Evolutionary conservation across 2,797 vertebrate genomes (phyloP).

Genomic region (Rhinichthys osculus): DNA sequence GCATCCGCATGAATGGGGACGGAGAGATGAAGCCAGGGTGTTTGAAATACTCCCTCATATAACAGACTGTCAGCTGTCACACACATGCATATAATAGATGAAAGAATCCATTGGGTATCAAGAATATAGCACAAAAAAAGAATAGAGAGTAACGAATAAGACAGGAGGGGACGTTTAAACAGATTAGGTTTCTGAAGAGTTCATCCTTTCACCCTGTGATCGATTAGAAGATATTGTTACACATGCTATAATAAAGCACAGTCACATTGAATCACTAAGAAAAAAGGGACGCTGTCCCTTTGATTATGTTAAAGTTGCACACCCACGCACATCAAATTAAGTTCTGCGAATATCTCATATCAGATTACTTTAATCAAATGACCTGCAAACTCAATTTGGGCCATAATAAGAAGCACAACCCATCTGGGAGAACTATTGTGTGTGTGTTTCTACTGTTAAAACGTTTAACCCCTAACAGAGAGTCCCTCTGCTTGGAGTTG

Average conservation of each 20-base stretch:
- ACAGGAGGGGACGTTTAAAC: constrained; percentile 37
- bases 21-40: constrained; percentile 18
- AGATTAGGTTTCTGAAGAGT: constrained; percentile 45
- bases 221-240: constrained; percentile 29
- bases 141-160: neutral
- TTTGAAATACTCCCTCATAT: constrained; percentile 7
- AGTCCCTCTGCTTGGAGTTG: constrained; percentile 63
- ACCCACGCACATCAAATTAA: constrained; percentile 23
- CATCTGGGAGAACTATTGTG: constrained; percentile 36
- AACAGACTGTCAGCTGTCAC: constrained; percentile 18
- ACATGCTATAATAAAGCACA: constrained; percentile 44
- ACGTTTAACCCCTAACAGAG: constrained; percentile 69
- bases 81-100: constrained; percentile 58
- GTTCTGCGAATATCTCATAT: constrained; percentile 59
- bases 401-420: constrained; percentile 67
- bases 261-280: constrained; percentile 59
- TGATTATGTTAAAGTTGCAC: constrained; percentile 34
- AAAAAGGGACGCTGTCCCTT: constrained; percentile 17
- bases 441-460: constrained; percentile 69
- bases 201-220: constrained; percentile 32
- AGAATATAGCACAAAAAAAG: constrained; percentile 41
- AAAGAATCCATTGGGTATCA: constrained; percentile 67
- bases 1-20: constrained; percentile 9
- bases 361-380: constrained; percentile 73
- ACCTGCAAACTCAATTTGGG: constrained; percentile 71